phyloP scores from a whole-genome alignment of 92 coral and sea anemone species.

The Zoanthus gigantus region DNA sequence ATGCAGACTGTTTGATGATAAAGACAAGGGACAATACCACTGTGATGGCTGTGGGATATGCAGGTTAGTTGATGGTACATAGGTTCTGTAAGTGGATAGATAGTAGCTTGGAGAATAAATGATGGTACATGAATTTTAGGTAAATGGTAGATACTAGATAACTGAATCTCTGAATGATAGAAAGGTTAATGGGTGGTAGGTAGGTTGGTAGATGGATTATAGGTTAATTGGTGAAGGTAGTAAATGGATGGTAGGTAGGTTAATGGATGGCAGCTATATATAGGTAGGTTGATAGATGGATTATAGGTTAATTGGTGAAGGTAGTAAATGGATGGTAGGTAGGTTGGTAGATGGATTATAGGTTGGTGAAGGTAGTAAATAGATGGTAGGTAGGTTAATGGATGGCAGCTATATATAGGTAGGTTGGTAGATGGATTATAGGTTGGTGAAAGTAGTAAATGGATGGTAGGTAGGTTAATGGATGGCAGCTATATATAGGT shows the following conservation, averaged over 20 bases:
- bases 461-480: constrained; percentile 56
- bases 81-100: background rate
- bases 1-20: constrained; percentile 93
- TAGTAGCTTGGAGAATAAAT: background rate
- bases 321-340: constrained; percentile 31
- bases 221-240: too few species aligned
- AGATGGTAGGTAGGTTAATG: background rate
- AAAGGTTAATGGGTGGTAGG: too few species aligned
- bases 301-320: background rate
- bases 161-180: too few species aligned
- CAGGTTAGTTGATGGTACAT: constrained; percentile 46
- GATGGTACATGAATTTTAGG: background rate
- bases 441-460: background rate
- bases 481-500: background rate
- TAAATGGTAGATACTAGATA: background rate
- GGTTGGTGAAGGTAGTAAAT: too few species aligned
- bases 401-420: background rate
- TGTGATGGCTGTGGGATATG: constrained; percentile 97
- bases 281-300: background rate
- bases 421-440: background rate
- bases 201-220: too few species aligned
- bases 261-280: background rate
- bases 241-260: too few species aligned
- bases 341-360: background rate
- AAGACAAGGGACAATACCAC: constrained; percentile 91